Conservation (phyloP, 2,888 invertebrate genomes). For the Drosophila aldrichi region DNA sequence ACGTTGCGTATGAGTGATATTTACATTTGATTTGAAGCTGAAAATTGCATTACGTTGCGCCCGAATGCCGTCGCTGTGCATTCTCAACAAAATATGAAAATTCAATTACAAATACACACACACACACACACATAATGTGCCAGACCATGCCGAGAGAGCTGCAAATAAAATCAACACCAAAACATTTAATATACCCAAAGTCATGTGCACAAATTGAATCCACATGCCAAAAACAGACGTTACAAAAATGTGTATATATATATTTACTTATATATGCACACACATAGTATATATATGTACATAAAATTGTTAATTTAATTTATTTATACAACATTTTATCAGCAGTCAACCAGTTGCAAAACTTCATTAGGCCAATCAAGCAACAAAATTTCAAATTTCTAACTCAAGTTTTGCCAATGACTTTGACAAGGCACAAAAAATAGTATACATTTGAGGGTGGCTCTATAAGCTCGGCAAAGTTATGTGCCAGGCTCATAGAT, state of each 20-base stretch:
- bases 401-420: background rate
- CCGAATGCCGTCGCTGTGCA: constrained; percentile 33
- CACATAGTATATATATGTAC: background rate
- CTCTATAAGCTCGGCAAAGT: background rate
- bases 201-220: constrained; percentile 65
- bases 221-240: constrained; percentile 15
- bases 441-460: constrained; percentile 14
- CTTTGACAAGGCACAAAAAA: background rate
- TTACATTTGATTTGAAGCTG: constrained; percentile 50
- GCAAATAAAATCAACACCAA: constrained; percentile 38
- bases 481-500: too few relatives aligned
- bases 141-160: constrained; percentile 9
- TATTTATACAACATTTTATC: constrained; percentile 32
- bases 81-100: constrained; percentile 40
- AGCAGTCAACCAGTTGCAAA: constrained; percentile 30
- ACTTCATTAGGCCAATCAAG: constrained; percentile 48
- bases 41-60: constrained; percentile 64
- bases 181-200: constrained; percentile 46
- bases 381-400: background rate
- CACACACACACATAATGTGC: background rate
- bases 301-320: constrained; percentile 11
- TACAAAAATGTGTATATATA: background rate
- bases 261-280: background rate
- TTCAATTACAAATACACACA: constrained; percentile 54
- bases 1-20: constrained; percentile 71